These are phyloP conservation scores for Okapia johnstoni DNA, from an alignment of 2,113 vertebrate species.

Conservation along the genomic window DNA sequence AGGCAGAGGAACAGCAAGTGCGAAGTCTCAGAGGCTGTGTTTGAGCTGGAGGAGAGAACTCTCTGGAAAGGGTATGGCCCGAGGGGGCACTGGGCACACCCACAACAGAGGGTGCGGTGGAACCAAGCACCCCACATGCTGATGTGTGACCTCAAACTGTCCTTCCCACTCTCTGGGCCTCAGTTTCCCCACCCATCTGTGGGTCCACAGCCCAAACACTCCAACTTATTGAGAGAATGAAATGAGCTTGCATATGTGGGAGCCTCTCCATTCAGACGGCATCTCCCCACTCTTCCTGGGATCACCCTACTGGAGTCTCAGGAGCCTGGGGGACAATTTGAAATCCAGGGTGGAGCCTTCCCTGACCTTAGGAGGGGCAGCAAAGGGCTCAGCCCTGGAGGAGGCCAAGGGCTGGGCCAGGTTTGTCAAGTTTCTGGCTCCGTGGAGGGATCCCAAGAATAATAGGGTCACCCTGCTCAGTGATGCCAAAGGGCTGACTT, in stretches of 20 bases:
- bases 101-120: neutral
- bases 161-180: neutral
- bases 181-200: neutral
- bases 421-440: neutral
- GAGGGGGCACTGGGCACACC: neutral
- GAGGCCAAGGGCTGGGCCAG: neutral
- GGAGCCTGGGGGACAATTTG: neutral
- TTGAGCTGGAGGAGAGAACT: neutral
- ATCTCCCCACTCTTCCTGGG: neutral
- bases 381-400: neutral
- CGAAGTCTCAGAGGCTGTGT: neutral
- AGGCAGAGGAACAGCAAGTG: neutral
- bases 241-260: neutral
- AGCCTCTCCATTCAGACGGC: neutral
- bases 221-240: neutral
- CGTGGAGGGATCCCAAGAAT: neutral
- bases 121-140: neutral
- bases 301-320: neutral
- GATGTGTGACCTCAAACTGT: neutral
- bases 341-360: neutral
- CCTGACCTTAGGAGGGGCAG: neutral
- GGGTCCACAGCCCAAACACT: neutral
- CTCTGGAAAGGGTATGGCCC: neutral
- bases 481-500: neutral
- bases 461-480: neutral